Base-by-base conservation (phyloP, 2,113 vertebrate genomes). In the Ctenodactylus gundi region DNA sequence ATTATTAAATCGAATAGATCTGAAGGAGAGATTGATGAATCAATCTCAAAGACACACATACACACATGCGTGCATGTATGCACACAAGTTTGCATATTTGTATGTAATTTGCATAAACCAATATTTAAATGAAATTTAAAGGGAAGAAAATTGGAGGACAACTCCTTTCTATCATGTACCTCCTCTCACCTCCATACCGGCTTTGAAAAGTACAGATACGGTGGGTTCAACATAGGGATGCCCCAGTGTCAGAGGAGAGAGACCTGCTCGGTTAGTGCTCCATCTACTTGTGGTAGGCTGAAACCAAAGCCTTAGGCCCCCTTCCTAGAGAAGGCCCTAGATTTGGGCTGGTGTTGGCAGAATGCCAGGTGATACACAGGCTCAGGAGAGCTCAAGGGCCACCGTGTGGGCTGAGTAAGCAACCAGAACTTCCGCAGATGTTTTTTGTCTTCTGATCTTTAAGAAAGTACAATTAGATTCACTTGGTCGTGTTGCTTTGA, bases 71-170 rank as follows among this genome's bases (percentile, higher is more conserved):
- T 23, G 41, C 18, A 36, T 4, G 0, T 12, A 64, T 36, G 34
- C 53, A 72, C 25, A 58, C 51, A 64, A n/a, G n/a, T 70, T n/a
- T n/a, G 5, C 36, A 15, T 58, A 84, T 64, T 41, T 89, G 13
- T 73, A 60, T 34, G 20, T 75, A 41, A 75, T 81, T 49, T 90
- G 12, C 39, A 77, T 83, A 72, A 65, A 53, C 85, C 17, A 88
- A n/a, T 72, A 83, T 84, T 91, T 77, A 83, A 77, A 77, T 84
- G 58, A 60, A 91, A 85, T 67, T 53, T 20, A 62, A 27, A 34
- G 49, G 39, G 73, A 65, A 51, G 72, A 85, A 85, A n/a, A 68
- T 39, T 55, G 31, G 3, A 23, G 36, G 31, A 23, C 27, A 57
- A 6, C n/a, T 25, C 51, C 55, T 14, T 41, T 64, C 18, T 55